These are phyloP conservation scores for Promerops cafer DNA, from an alignment of 2,113 vertebrate species.

Conservation along the genomic window DNA sequence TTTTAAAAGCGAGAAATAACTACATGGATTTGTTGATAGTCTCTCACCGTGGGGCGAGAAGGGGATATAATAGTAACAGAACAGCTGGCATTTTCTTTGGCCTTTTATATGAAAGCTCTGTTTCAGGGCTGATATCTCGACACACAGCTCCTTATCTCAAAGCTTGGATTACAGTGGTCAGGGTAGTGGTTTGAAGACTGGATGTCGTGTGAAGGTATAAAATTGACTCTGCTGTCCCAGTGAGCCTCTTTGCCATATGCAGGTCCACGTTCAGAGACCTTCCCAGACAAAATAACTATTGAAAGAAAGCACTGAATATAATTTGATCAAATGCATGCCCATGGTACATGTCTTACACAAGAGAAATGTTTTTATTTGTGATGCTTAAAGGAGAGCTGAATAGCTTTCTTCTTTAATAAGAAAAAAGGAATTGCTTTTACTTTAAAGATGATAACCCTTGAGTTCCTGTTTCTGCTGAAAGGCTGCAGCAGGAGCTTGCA, in stretches of 20 bases:
- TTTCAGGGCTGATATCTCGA: conserved; percentile 18
- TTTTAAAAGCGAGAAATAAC: conserved; percentile 39
- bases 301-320: not conserved
- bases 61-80: not conserved
- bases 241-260: not conserved
- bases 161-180: not conserved
- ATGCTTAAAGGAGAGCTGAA: not conserved
- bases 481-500: not conserved
- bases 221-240: conserved; percentile 1
- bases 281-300: not conserved
- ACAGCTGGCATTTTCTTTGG: conserved; percentile 47
- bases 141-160: conserved; percentile 37
- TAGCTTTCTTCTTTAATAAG: not conserved
- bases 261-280: not conserved
- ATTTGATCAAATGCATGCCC: not conserved
- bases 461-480: not conserved
- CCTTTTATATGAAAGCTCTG: conserved; percentile 19
- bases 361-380: not conserved
- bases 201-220: not conserved
- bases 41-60: not conserved
- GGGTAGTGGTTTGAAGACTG: not conserved
- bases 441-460: not conserved
- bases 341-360: not conserved
- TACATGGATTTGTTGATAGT: conserved; percentile 20
- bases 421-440: not conserved